Percentiles rank a stretch among this genome's conserved stretches.
Conservation (phyloP, 2,113 vertebrate genomes). For the Scolopax mira region DNA sequence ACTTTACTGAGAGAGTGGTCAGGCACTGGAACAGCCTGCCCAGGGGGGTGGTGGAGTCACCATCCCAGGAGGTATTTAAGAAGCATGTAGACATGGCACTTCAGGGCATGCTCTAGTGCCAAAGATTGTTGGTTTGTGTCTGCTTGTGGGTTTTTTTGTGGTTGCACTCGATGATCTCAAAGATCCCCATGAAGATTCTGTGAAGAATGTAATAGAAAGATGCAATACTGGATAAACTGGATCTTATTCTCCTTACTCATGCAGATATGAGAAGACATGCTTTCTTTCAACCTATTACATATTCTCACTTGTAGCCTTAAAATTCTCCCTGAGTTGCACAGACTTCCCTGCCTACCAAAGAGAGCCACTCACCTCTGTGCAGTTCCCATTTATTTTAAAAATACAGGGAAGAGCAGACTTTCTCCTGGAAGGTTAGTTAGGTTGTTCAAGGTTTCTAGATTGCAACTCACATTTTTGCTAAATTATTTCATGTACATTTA, state of each 20-base stretch:
- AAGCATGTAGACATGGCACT: no score
- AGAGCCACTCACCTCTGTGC: not conserved
- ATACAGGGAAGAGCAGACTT: not conserved
- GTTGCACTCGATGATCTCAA: no score
- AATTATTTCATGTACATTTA: not conserved
- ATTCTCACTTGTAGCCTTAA: not conserved
- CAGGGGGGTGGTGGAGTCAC: no score
- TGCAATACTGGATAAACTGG: not conserved
- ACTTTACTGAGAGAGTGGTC: no score
- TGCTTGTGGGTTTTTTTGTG: no score
- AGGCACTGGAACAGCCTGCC: no score
- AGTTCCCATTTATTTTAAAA: not conserved
- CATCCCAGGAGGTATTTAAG: no score
- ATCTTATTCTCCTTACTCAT: not conserved
- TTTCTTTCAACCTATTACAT: not conserved
- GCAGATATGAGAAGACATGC: not conserved
- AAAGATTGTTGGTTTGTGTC: no score
- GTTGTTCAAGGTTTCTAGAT: not conserved
- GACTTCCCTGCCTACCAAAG: not conserved
- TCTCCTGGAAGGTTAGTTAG: not conserved
- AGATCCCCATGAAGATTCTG: no score
- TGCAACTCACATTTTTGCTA: not conserved
- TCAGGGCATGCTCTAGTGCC: no score
- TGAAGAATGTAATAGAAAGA: not conserved
- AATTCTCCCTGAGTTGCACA: not conserved